Evolutionary conservation across 2,113 vertebrate species (phyloP).

Genomic region (Lasiurus borealis): DNA sequence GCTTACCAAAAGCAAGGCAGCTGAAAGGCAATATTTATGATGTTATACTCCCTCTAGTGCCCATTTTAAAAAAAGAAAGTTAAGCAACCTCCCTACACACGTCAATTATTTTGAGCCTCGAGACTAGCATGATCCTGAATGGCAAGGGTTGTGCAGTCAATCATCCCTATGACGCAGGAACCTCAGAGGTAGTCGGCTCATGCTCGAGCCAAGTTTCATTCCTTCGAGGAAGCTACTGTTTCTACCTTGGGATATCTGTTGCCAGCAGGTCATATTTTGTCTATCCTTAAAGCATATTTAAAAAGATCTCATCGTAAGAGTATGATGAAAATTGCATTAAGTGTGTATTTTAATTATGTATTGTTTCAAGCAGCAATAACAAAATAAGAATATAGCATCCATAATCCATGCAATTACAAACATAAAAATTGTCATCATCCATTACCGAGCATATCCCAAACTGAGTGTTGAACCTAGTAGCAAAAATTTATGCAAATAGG

Average conservation of each 20-base stretch:
- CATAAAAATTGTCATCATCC: background rate
- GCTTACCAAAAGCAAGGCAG: background rate
- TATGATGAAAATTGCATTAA: background rate
- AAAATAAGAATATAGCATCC: background rate
- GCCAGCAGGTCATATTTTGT: background rate
- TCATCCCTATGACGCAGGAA: background rate
- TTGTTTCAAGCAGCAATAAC: background rate
- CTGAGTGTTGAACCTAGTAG: background rate
- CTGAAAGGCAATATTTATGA: constrained; percentile 76
- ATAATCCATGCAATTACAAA: constrained; percentile 13
- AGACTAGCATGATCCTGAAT: background rate
- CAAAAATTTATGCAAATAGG: background rate
- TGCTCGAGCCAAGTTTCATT: background rate
- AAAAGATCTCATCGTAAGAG: background rate
- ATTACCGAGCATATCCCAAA: background rate
- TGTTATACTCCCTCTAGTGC: constrained; percentile 88
- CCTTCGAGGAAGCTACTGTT: background rate
- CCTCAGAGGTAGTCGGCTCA: background rate
- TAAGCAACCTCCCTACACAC: background rate
- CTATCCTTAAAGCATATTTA: background rate
- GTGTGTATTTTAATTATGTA: background rate
- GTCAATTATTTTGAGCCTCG: background rate
- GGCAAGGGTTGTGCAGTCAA: background rate
- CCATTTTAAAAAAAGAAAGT: background rate
- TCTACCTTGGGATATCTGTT: background rate